These are phyloP conservation scores for Coenonympha glycerion DNA, from an alignment of 2,888 invertebrate species.

Conservation along the genomic window DNA sequence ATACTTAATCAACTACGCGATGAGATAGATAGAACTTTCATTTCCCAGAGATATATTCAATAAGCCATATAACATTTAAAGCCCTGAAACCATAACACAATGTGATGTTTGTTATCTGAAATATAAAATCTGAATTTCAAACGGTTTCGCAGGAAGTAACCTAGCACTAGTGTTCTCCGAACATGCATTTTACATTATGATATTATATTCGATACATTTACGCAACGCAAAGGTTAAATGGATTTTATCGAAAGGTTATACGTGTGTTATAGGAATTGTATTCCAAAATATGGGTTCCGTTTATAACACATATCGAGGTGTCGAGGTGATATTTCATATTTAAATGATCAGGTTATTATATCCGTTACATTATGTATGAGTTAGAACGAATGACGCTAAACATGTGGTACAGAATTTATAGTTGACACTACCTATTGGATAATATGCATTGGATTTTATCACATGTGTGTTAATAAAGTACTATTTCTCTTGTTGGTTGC, in stretches of 20 bases:
- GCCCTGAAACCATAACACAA: conserved; percentile 10
- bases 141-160: conserved; percentile 23
- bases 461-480: too few relatives aligned
- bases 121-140: conserved; percentile 23
- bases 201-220: conserved; percentile 20
- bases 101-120: conserved; percentile 25
- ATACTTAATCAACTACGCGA: too few relatives aligned
- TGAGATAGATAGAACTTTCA: background rate
- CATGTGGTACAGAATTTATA: background rate
- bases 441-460: background rate
- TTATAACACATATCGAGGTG: conserved; percentile 7
- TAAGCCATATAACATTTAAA: background rate
- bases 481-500: too few relatives aligned
- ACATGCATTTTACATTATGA: conserved; percentile 30
- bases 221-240: conserved; percentile 23
- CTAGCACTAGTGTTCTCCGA: too few relatives aligned
- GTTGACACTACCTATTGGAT: background rate
- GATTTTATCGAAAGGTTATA: conserved; percentile 22
- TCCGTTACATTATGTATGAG: conserved; percentile 6
- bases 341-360: conserved; percentile 8
- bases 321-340: conserved; percentile 1
- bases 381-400: background rate
- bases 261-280: conserved; percentile 16
- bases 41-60: background rate
- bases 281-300: conserved; percentile 10